Conservation (phyloP, 2,797 vertebrate genomes). For the Anolis apletophallus region DNA sequence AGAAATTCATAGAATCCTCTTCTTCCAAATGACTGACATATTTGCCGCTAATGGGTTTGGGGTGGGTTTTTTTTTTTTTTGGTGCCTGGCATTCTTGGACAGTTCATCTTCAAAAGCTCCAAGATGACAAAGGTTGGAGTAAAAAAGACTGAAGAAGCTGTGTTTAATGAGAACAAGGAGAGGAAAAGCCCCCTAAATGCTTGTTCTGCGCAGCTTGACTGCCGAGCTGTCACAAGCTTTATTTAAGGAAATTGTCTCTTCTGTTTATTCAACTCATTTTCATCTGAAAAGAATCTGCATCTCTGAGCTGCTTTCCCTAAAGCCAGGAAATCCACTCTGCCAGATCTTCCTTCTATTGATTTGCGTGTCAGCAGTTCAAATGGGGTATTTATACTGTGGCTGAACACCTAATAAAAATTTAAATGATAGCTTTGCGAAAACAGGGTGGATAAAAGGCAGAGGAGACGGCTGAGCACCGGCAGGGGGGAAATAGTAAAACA, state of each 20-base stretch:
- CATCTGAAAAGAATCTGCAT: conserved; percentile 36
- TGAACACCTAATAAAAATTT: conserved; percentile 73
- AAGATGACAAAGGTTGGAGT: neutral
- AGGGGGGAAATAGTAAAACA: conserved; percentile 10
- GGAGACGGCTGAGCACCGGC: conserved; percentile 21
- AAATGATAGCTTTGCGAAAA: conserved; percentile 64
- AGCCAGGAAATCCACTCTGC: conserved; percentile 31
- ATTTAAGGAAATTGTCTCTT: conserved; percentile 51
- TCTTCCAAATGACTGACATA: neutral
- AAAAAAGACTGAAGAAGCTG: conserved; percentile 26
- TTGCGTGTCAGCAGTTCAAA: conserved; percentile 66
- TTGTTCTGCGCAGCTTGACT: conserved; percentile 26
- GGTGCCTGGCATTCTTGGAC: neutral
- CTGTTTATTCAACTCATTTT: conserved; percentile 53
- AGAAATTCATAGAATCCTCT: neutral
- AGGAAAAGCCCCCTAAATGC: conserved; percentile 17
- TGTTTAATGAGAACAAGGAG: conserved; percentile 15
- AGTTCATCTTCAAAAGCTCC: conserved; percentile 10
- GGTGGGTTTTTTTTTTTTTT: too few species aligned
- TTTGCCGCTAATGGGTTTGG: neutral
- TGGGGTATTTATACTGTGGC: conserved; percentile 65
- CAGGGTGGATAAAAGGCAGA: neutral
- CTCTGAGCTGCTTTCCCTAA: conserved; percentile 16
- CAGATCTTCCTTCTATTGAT: conserved; percentile 64
- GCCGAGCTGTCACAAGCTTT: conserved; percentile 29